Base-by-base conservation (phyloP, 2,797 vertebrate genomes). In the Zalophus californianus region DNA sequence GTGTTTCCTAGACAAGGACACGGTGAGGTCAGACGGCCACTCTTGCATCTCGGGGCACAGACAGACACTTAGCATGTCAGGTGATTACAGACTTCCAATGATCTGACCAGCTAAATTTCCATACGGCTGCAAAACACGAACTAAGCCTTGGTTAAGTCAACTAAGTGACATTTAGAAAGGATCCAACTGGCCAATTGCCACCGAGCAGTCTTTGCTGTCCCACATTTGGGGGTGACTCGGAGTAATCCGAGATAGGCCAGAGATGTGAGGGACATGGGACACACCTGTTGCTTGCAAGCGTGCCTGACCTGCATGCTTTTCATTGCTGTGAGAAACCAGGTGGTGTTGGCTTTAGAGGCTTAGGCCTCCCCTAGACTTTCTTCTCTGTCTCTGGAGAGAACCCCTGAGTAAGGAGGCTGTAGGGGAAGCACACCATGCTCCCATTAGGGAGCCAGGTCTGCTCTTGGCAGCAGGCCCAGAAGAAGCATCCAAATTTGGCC, bases 1-100 rank as follows among this genome's bases (percentile, higher is more conserved):
- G 99, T 99, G 86, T 98, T 99, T 85, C 99, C 99, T 99, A 99
- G 84, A 98, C 97, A 98, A 98, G 98, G 98, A 98, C 82, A 98
- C 97, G 68, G 15, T 10, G n/a, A 62, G 97, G 60, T 98, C 97
- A 98, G 98, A 18, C 62, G 15, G 54, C 97, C 96, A 14, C 70
- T 64, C 86, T 3, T 32, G 80, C 23, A 29, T 66, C 93, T 96
- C 70, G 9, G 93, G 78, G 84, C 90, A 91, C 97, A 97, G n/a
- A 97, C 44, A 91, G 0, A 94, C 21, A 94, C 98, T 56, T 66
- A 94, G 83, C 88, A 44, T 93, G 96, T 68, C 72, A 96, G 85
- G 96, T 96, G 80, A 96, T 94, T 86, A 97, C 86, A 77, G 5
- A 86, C 96, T 98, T 96, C 97, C 84, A 95, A 97, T 97, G 98